Base-by-base conservation (phyloP, 2,797 vertebrate genomes). In the Leucoraja ocellata region DNA sequence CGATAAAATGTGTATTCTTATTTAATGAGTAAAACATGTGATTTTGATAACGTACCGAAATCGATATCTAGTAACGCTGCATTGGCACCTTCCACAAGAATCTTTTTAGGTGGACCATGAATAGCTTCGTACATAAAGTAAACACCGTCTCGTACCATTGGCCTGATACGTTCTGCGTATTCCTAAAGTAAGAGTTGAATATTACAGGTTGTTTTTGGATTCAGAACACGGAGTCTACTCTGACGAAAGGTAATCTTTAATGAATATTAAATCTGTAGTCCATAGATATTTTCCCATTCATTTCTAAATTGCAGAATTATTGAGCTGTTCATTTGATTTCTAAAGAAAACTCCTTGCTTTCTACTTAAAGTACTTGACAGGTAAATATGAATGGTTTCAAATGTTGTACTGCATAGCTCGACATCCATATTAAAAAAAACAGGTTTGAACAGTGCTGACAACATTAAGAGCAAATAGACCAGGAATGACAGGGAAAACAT, bases 81-180 rank as follows among this genome's bases (percentile, higher is more conserved):
- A 21, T 99, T 99, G 94, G 99, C 99, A 46, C 99, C 99, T 95
- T 99, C 99, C 94, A 99, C 98, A 88, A 99, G 96, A 94, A 99
- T 98, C 94, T 98, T 99, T 97, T 99, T 99, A 28, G 97, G 96
- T 93, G 97, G 93, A 93, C 98, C 98, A 8, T 99, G 98, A 93
- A 99, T 97, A 1, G 98, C 98, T 95, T 99, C 98, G 0, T 98
- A 98, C 98, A 99, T 99, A 95, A 98, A 99, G 95, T 99, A 98
- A 9, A 99, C 97, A 0, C 99, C 98, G 1, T 99, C 99, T 94
- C 97, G 97, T 93, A 99, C 98, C 98, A 99, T 98, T 39, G 99
- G 99, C 93, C 98, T 96, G 96, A 99, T 97, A 95, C 98, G 97
- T 95, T 99, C 99, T 5, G 96, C 97, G 23, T 98, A 99, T 7